phyloP scores from a whole-genome alignment of 2,113 vertebrate genomes.

The Thalassoma bifasciatum region DNA sequence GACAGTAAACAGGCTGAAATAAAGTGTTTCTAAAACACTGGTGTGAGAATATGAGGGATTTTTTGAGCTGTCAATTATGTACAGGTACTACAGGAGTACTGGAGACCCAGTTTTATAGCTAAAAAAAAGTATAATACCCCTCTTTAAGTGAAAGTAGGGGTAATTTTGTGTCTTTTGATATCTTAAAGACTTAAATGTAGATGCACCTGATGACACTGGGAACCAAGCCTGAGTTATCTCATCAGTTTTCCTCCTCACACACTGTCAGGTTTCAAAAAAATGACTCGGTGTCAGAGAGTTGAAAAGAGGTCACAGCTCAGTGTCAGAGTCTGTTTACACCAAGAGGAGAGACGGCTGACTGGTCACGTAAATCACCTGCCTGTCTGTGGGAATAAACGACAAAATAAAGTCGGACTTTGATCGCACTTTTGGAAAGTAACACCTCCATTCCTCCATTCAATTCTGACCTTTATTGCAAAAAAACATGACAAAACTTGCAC shows the following conservation, averaged over 20 bases:
- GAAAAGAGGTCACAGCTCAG: conserved; percentile 54
- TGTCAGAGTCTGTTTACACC: conserved; percentile 50
- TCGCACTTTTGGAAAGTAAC: conserved; percentile 13
- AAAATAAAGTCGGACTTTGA: conserved; percentile 26
- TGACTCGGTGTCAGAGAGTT: conserved; percentile 33
- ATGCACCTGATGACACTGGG: not conserved
- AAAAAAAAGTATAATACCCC: too few relatives aligned
- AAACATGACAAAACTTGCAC: conserved; percentile 1
- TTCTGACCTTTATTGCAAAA: not conserved
- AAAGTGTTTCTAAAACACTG: too few relatives aligned
- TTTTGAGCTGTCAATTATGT: too few relatives aligned
- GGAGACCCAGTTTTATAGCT: too few relatives aligned
- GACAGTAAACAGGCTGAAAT: too few relatives aligned
- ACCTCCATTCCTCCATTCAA: too few relatives aligned
- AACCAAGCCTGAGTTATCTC: conserved; percentile 1
- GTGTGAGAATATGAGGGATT: too few relatives aligned
- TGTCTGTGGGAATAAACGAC: conserved; percentile 22
- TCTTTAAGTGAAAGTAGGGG: too few relatives aligned
- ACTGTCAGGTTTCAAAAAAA: conserved; percentile 23
- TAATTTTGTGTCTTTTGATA: too few relatives aligned
- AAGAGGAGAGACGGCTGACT: conserved; percentile 31
- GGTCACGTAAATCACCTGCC: conserved; percentile 33
- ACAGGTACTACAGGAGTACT: too few relatives aligned
- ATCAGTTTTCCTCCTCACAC: conserved; percentile 9
- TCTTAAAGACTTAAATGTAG: too few relatives aligned